These are phyloP conservation scores for Danio jaintianensis DNA, from an alignment of 2,797 vertebrate species.

Conservation along the genomic window DNA sequence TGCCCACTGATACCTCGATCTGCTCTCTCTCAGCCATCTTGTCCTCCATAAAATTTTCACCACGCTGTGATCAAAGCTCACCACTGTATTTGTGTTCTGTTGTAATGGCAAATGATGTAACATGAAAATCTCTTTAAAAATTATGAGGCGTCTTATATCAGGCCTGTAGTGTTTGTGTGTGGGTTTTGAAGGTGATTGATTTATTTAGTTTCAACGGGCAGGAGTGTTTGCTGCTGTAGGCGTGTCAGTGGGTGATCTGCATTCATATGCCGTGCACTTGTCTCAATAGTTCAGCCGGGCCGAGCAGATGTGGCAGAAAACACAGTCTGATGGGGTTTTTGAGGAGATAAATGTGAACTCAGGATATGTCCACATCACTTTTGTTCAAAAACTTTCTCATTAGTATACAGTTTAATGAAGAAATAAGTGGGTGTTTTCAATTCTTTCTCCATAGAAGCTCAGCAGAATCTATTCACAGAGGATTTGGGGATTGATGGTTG, in stretches of 20 bases:
- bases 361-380: background rate
- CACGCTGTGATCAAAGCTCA: conserved; percentile 73
- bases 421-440: background rate
- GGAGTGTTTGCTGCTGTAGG: conserved; percentile 50
- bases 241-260: conserved; percentile 61
- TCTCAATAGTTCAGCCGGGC: conserved; percentile 70
- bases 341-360: conserved; percentile 31
- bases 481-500: background rate
- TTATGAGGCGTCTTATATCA: conserved; percentile 28
- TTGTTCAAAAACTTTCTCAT: background rate
- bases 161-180: conserved; percentile 45
- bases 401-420: background rate
- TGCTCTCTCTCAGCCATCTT: conserved; percentile 52
- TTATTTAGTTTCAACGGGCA: conserved; percentile 56
- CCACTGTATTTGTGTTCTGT: conserved; percentile 64
- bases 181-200: conserved; percentile 51
- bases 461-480: background rate
- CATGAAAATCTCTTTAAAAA: conserved; percentile 53
- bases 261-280: conserved; percentile 70
- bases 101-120: conserved; percentile 64
- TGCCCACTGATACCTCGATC: conserved; percentile 53
- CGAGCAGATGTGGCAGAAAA: conserved; percentile 65
- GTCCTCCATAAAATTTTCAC: conserved; percentile 77
- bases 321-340: conserved; percentile 60
- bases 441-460: background rate